A percentile compares a stretch with the other conserved stretches of the same genome.
Conservation (phyloP, 2,888 invertebrate species). For the Sinopyrophorus schimmeli region DNA sequence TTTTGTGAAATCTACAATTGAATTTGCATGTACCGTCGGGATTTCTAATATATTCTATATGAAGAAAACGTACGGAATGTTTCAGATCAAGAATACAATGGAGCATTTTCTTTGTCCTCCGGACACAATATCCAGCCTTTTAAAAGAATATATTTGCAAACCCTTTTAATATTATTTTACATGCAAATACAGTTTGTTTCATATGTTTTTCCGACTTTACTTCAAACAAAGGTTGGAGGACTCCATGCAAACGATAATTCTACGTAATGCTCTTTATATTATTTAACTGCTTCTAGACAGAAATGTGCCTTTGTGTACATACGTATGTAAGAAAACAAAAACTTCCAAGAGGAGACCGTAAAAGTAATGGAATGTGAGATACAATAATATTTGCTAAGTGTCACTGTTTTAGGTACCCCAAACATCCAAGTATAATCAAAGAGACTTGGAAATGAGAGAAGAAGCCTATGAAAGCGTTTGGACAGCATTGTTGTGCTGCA, state of each 20-base stretch:
- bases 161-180: conserved; percentile 29
- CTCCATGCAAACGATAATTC: too few species aligned
- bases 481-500: conserved; percentile 42
- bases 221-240: conserved; percentile 18
- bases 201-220: conserved; percentile 21
- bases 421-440: conserved; percentile 21
- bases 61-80: conserved; percentile 27
- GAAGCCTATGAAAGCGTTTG: conserved; percentile 43
- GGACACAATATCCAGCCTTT: conserved; percentile 28
- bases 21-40: conserved; percentile 29
- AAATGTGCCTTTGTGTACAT: too few species aligned
- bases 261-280: too few species aligned
- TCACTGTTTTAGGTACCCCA: conserved; percentile 1
- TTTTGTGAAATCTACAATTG: conserved; percentile 26
- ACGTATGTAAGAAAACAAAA: too few species aligned
- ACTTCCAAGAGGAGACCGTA: too few species aligned
- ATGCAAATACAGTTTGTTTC: conserved; percentile 26
- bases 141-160: conserved; percentile 29
- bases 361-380: too few species aligned
- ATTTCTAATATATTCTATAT: conserved; percentile 30
- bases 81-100: conserved; percentile 28
- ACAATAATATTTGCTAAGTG: too few species aligned
- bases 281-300: too few species aligned
- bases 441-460: conserved; percentile 32
- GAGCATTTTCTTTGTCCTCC: conserved; percentile 30